These are phyloP conservation scores for Bugulina stolonifera DNA, from an alignment of 2,888 invertebrate genomes.

Conservation along the genomic window DNA sequence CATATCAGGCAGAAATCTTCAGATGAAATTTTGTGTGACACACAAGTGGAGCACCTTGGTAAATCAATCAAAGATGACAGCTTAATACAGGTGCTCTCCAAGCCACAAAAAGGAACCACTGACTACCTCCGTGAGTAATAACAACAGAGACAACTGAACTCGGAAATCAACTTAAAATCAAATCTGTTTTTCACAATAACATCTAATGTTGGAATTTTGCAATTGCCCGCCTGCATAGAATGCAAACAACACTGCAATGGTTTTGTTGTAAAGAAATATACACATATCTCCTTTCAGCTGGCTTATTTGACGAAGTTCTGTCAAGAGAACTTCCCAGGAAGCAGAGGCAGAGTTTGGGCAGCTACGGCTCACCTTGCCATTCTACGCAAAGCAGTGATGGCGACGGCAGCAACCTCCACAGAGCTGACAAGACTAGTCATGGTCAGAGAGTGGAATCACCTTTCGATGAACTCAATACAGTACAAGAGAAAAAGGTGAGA, in stretches of 20 bases:
- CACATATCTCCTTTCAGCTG: neutral
- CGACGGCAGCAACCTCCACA: neutral
- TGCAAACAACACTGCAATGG: too few species aligned
- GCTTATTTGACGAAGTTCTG: slow-evolving; percentile 23
- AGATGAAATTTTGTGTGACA: slow-evolving; percentile 75
- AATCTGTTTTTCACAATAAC: too few species aligned
- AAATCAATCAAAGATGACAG: slow-evolving; percentile 52
- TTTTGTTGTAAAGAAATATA: too few species aligned
- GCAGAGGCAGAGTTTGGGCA: slow-evolving; percentile 18
- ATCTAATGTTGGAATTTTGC: too few species aligned
- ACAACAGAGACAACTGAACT: too few species aligned
- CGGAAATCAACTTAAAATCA: too few species aligned
- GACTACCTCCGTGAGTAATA: slow-evolving; percentile 33
- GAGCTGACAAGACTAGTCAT: neutral
- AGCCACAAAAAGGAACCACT: slow-evolving; percentile 34
- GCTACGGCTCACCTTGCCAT: slow-evolving; percentile 19
- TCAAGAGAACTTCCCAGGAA: neutral
- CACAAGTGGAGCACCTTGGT: slow-evolving; percentile 58
- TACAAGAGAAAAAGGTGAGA: slow-evolving; percentile 20
- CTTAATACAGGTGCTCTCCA: neutral
- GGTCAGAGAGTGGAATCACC: neutral
- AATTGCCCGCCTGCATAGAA: too few species aligned
- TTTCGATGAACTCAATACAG: slow-evolving; percentile 1
- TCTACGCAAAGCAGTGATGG: slow-evolving; percentile 23
- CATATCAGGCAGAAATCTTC: slow-evolving; percentile 50